These are phyloP conservation scores for Brachionus paranguensis DNA, from an alignment of 1,140 invertebrate species.

Conservation along the genomic window DNA sequence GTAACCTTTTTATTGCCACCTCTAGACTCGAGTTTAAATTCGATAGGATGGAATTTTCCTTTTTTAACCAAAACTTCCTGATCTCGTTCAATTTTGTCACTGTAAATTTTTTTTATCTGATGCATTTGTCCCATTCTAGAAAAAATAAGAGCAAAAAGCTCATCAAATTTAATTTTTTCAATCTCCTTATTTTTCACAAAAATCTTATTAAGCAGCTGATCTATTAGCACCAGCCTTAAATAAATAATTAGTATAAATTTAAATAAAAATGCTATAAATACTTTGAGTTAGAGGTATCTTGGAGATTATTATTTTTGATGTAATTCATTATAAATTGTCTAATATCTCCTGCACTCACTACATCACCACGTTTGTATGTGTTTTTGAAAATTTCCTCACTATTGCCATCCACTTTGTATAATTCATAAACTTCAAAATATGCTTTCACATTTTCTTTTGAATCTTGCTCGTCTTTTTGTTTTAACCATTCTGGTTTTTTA, in stretches of 20 bases:
- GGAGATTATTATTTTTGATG: constrained; percentile 15
- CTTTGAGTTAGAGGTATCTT: background rate
- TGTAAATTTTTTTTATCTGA: constrained; percentile 5
- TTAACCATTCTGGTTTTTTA: constrained; percentile 38
- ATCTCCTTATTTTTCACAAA: constrained; percentile 17
- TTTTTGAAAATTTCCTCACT: constrained; percentile 12
- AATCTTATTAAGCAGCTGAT: background rate
- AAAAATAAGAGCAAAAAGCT: background rate
- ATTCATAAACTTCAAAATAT: background rate
- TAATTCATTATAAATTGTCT: constrained; percentile 35
- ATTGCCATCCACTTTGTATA: constrained; percentile 33
- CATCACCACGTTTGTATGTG: constrained; percentile 3
- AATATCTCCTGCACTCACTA: background rate
- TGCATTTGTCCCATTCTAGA: constrained; percentile 18
- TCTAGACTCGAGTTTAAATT: constrained; percentile 35
- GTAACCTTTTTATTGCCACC: constrained; percentile 36
- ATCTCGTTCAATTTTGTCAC: background rate
- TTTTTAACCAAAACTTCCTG: background rate
- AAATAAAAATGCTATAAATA: background rate
- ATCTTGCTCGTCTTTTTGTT: constrained; percentile 21
- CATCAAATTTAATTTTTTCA: constrained; percentile 3
- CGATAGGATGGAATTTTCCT: constrained; percentile 29
- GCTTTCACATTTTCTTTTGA: background rate
- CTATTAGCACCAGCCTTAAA: background rate
- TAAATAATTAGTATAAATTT: background rate